Conservation (phyloP, 2,888 invertebrate species). For the Alitta virens region DNA sequence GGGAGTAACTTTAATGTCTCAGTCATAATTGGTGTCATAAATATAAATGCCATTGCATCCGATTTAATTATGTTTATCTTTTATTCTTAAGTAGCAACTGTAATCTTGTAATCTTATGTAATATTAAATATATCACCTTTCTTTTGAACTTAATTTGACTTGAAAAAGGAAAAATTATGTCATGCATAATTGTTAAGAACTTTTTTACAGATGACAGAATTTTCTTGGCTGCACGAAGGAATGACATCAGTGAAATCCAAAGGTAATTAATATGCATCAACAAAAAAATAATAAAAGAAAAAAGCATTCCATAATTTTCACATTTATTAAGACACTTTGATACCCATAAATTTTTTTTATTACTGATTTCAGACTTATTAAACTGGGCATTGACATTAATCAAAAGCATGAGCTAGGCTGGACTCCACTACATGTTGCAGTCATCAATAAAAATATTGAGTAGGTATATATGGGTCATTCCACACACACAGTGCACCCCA, state of each 20-base stretch:
- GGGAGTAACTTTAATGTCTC: too few species aligned
- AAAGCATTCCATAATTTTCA: neutral
- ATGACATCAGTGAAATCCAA: slow-evolving; percentile 21
- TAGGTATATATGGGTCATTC: too few species aligned
- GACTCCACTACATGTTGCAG: slow-evolving; percentile 82
- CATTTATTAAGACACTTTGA: neutral
- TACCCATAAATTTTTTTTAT: neutral
- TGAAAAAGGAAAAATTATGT: too few species aligned
- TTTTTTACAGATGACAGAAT: slow-evolving; percentile 32
- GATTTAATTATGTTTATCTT: neutral
- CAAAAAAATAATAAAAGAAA: neutral
- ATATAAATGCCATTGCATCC: neutral
- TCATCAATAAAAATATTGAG: slow-evolving; percentile 70
- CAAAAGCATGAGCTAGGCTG: slow-evolving; percentile 76
- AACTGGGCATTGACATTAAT: slow-evolving; percentile 62
- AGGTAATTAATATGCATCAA: slow-evolving; percentile 12
- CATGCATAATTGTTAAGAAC: too few species aligned
- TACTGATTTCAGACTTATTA: slow-evolving; percentile 36
- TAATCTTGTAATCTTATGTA: too few species aligned
- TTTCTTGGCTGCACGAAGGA: slow-evolving; percentile 31
- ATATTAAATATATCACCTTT: neutral
- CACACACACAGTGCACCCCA: too few species aligned
- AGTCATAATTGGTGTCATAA: neutral
- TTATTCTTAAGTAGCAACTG: too few species aligned
- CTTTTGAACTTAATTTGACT: neutral